phyloP scores from a whole-genome alignment of 1,140 invertebrate species.

The Pseudomyrmex dendroicus region DNA sequence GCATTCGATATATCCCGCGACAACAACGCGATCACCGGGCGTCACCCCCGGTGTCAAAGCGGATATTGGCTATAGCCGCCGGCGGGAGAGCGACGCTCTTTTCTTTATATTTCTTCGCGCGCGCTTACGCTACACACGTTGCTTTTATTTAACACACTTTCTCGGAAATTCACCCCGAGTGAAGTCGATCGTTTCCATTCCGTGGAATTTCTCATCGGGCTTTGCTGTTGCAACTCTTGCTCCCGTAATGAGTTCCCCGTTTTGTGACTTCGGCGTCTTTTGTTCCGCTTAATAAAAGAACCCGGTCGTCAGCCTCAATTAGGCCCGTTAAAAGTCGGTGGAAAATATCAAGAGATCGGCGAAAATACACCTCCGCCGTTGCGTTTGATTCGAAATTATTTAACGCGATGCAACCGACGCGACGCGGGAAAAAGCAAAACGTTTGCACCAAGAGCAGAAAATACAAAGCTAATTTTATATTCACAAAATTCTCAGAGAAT shows the following conservation, averaged over 20 bases:
- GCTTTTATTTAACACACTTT: slow-evolving; percentile 54
- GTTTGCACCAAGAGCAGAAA: not conserved
- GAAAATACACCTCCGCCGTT: slow-evolving; percentile 8
- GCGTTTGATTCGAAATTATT: slow-evolving; percentile 36
- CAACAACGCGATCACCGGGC: slow-evolving; percentile 16
- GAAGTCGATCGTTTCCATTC: slow-evolving; percentile 66
- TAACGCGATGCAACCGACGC: slow-evolving; percentile 1
- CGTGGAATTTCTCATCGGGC: slow-evolving; percentile 69
- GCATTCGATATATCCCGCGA: slow-evolving; percentile 38
- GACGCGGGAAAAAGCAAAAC: not conserved
- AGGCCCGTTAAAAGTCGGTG: slow-evolving; percentile 48
- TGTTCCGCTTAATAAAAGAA: slow-evolving; percentile 65
- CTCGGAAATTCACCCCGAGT: slow-evolving; percentile 25
- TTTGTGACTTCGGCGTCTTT: slow-evolving; percentile 59
- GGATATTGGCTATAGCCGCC: slow-evolving; percentile 59
- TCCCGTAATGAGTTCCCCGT: slow-evolving; percentile 63
- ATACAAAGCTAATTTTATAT: not conserved
- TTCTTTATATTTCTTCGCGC: slow-evolving; percentile 37
- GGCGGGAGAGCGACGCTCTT: slow-evolving; percentile 21
- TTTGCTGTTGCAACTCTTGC: slow-evolving; percentile 18
- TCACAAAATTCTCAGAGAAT: slow-evolving; percentile 7
- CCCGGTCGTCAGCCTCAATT: slow-evolving; percentile 62
- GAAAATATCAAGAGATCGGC: slow-evolving; percentile 45
- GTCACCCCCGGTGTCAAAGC: slow-evolving; percentile 40
- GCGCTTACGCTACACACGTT: slow-evolving; percentile 2